Conservation (phyloP, 2,888 invertebrate species). For the Chalcis sispes region DNA sequence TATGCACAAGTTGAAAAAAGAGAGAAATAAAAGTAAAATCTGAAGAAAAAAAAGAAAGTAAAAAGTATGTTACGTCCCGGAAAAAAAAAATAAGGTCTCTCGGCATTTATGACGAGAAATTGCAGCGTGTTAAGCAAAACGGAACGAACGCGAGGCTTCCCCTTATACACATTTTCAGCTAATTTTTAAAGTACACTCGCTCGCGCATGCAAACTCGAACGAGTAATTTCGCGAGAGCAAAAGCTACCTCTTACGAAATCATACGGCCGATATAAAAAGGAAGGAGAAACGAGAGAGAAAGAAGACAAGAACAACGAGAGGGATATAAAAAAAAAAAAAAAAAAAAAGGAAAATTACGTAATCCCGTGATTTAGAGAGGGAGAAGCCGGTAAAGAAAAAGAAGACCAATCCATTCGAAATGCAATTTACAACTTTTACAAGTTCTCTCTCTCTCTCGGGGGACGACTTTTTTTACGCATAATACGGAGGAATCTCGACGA, state of each 20-base stretch:
- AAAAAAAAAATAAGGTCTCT: not conserved
- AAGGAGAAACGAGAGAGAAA: not conserved
- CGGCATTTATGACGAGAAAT: slow-evolving; percentile 11
- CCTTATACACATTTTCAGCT: slow-evolving; percentile 12
- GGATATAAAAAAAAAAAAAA: not conserved
- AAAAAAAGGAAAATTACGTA: slow-evolving; percentile 15
- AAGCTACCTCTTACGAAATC: not conserved
- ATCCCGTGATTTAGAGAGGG: slow-evolving; percentile 43
- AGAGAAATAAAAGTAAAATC: not conserved
- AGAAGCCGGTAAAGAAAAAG: not conserved
- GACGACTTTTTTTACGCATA: too few relatives aligned
- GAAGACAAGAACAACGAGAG: not conserved
- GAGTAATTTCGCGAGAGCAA: not conserved
- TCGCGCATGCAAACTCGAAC: not conserved
- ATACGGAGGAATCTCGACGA: slow-evolving; percentile 30
- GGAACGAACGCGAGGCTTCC: not conserved
- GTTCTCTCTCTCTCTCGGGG: not conserved
- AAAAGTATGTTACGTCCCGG: too few relatives aligned
- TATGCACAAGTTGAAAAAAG: not conserved
- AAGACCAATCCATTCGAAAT: slow-evolving; percentile 16
- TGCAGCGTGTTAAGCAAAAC: slow-evolving; percentile 2
- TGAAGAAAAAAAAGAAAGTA: too few relatives aligned
- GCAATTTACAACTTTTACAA: slow-evolving; percentile 26
- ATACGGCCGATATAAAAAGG: not conserved
- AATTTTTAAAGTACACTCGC: slow-evolving; percentile 20